phyloP scores from a whole-genome alignment of 2,113 vertebrate species.

The Ranitomeya imitator region DNA sequence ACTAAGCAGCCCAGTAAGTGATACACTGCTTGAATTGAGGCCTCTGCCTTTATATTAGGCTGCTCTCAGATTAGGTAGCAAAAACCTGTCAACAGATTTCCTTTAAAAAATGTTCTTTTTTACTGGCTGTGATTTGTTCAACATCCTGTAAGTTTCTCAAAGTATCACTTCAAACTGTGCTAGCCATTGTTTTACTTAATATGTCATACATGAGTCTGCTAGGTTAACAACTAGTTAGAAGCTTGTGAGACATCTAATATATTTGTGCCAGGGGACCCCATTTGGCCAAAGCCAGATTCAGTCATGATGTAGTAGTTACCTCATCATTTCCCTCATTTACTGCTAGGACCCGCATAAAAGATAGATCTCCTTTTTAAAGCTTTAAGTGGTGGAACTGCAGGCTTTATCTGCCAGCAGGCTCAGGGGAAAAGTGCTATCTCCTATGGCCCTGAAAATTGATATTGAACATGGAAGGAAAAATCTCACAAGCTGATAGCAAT shows the following conservation, averaged over 20 bases:
- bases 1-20: no score
- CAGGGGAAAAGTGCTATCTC: slow-evolving; percentile 87
- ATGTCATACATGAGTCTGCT: neutral
- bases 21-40: no score
- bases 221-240: slow-evolving; percentile 1
- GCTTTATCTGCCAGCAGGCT: slow-evolving; percentile 84
- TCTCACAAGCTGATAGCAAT: slow-evolving; percentile 98
- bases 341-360: slow-evolving; percentile 82
- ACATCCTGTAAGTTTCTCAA: neutral
- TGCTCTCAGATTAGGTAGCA: no score
- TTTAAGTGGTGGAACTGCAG: slow-evolving; percentile 90
- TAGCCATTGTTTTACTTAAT: neutral
- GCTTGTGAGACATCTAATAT: slow-evolving; percentile 47
- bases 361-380: slow-evolving; percentile 76
- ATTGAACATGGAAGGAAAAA: slow-evolving; percentile 92
- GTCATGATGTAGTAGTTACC: slow-evolving; percentile 68
- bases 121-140: neutral
- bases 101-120: neutral
- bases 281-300: slow-evolving; percentile 69
- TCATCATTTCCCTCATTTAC: slow-evolving; percentile 79
- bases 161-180: neutral
- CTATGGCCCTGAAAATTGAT: slow-evolving; percentile 97
- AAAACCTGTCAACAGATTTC: no score
- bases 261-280: slow-evolving; percentile 76
- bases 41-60: no score